Percentiles rank a stretch among this genome's conserved stretches.
Conservation (phyloP, 2,113 vertebrate genomes). For the Dascyllus trimaculatus region DNA sequence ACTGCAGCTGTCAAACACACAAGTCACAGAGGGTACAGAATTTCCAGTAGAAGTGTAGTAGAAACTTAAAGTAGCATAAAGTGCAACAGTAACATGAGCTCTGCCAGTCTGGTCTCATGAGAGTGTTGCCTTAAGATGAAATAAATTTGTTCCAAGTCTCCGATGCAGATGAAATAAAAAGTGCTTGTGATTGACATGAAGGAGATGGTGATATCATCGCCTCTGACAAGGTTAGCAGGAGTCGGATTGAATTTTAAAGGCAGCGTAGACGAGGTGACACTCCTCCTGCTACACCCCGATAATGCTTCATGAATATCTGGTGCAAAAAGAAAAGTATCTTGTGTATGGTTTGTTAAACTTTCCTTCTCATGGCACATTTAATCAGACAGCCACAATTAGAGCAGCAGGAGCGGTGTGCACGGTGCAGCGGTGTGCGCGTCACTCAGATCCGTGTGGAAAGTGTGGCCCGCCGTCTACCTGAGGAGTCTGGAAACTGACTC, state of each 20-base stretch:
- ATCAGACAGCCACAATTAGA: conserved; percentile 21
- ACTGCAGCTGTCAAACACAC: too few relatives aligned
- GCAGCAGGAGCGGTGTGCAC: conserved; percentile 15
- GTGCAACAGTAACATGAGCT: neutral
- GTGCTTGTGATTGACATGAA: conserved; percentile 31
- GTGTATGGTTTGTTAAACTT: neutral
- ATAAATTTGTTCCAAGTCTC: too few relatives aligned
- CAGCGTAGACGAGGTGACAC: conserved; percentile 8
- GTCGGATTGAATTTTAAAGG: conserved; percentile 17
- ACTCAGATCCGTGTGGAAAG: conserved; percentile 5
- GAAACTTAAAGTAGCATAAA: too few relatives aligned
- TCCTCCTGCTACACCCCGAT: neutral
- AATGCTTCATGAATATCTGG: conserved; percentile 7
- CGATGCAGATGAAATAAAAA: too few relatives aligned
- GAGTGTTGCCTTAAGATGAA: neutral
- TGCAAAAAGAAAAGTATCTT: neutral
- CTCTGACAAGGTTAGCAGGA: conserved; percentile 30
- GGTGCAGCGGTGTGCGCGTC: neutral
- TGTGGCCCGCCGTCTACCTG: conserved; percentile 47
- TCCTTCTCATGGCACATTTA: neutral
- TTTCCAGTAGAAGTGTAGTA: too few relatives aligned
- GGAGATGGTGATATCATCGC: conserved; percentile 18
- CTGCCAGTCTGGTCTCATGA: neutral
- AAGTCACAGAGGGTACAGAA: too few relatives aligned
- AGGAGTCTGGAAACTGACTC: conserved; percentile 42